Evolutionary conservation across 2,113 vertebrate species (phyloP).

Genomic region (Macroglossus sobrinus): DNA sequence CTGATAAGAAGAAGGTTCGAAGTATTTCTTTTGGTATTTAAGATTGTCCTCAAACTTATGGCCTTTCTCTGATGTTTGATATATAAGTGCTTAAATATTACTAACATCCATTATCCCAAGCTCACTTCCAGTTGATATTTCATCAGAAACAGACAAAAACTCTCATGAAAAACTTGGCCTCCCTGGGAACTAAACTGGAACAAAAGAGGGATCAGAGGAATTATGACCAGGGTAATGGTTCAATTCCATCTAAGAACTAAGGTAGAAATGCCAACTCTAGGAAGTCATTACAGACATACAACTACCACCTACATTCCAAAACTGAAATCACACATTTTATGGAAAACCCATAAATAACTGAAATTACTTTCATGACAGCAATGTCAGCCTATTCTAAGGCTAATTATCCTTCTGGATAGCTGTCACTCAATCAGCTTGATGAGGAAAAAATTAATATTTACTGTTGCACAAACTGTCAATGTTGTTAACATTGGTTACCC

Average conservation of each 20-base stretch:
- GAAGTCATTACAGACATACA: neutral
- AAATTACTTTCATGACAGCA: slow-evolving; percentile 2
- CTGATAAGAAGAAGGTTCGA: neutral
- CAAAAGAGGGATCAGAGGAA: neutral
- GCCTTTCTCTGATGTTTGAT: neutral
- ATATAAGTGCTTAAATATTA: neutral
- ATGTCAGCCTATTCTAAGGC: neutral
- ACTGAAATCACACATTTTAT: neutral
- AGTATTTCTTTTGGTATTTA: neutral
- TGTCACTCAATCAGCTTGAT: neutral
- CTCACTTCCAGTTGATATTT: neutral
- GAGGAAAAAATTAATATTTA: neutral
- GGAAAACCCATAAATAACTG: neutral
- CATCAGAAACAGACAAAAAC: neutral
- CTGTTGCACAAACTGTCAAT: neutral
- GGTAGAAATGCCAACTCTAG: neutral
- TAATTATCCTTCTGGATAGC: neutral
- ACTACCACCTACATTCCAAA: neutral
- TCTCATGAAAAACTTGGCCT: neutral
- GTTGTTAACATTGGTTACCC: neutral
- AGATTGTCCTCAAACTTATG: neutral
- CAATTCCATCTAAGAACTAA: neutral
- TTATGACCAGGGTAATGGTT: neutral
- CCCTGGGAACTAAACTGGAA: neutral
- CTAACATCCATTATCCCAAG: neutral